Base-by-base conservation (phyloP, 1,140 invertebrate species). In the Palaemon carinicauda region DNA sequence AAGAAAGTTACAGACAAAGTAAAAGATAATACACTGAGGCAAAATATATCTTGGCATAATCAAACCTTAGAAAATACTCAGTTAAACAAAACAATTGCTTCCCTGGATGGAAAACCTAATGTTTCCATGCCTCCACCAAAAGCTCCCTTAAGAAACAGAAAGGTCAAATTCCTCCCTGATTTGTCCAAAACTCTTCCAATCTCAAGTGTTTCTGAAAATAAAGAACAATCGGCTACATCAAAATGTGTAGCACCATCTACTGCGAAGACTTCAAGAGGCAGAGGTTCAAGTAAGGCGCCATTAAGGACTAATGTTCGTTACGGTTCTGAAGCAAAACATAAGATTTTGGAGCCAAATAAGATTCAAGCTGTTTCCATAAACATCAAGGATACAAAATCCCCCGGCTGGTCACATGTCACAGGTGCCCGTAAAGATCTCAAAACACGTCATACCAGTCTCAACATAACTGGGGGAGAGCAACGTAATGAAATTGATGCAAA, bases 321-420 rank as follows among this genome's bases (percentile, higher is more conserved):
- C 50, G 77, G 53, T 24, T 80, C 84, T 1, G 65, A 80, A 51
- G 27, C 80, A 9, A 79, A 79, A 12, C 33, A 51, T 0, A 71
- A 78, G 19, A 24, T 86, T 10, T 41, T 86, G 0, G 84, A 86
- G 14, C 50, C 77, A 3, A 54, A 14, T 53, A 79, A 73, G 27
- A 33, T 9, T 19, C n/a, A 53, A 17, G 56, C 84, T 24, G 60
- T 71, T 21, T 53, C 78, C 0, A 69, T 86, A 10, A 86, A 54
- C 73, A 51, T 86, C 17, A 86, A 86, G 65, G 50, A 54, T 24
- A 41, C 77, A 12, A 86, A 86, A 69, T 80, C 77, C 17, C 84
- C 84, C 24, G 84, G 84, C 1, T 86, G 84, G 84, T 86, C 84
- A 54, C 84, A 86, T 52, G 77, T 86, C 10, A 78, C 60, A 41